phyloP scores from a whole-genome alignment of 30 jellyfish, hydroid and myxozoan species.

The Aurelia sp. region DNA sequence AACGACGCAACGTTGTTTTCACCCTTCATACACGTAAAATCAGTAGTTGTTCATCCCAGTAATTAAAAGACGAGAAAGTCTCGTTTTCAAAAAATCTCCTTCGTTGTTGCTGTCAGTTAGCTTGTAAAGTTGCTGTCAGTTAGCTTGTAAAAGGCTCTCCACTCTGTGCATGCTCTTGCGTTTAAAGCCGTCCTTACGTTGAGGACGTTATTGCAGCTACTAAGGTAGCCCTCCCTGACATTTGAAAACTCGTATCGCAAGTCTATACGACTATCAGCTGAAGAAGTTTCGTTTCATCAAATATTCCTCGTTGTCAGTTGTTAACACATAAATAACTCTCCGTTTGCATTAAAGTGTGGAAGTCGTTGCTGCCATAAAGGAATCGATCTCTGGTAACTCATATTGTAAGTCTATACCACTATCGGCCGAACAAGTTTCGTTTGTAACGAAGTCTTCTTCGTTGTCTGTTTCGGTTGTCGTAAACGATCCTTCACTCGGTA shows the following conservation, averaged over 20 bases:
- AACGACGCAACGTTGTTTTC: not conserved
- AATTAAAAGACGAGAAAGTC: constrained; percentile 41
- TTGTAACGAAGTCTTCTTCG: constrained; percentile 32
- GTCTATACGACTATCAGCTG: too few relatives aligned
- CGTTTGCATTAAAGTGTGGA: constrained; percentile 8
- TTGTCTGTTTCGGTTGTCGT: constrained; percentile 28
- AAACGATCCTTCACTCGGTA: constrained; percentile 37
- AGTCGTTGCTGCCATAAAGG: constrained; percentile 44
- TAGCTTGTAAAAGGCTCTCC: too few relatives aligned
- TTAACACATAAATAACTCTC: too few relatives aligned
- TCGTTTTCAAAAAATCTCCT: constrained; percentile 26
- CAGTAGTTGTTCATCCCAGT: not conserved
- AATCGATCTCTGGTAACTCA: constrained; percentile 20
- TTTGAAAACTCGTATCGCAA: too few relatives aligned
- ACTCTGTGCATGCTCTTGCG: too few relatives aligned
- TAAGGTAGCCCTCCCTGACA: too few relatives aligned
- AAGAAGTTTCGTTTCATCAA: too few relatives aligned
- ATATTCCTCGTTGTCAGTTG: too few relatives aligned
- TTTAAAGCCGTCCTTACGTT: too few relatives aligned
- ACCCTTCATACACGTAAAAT: too few relatives aligned
- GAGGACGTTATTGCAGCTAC: too few relatives aligned
- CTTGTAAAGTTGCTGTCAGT: too few relatives aligned
- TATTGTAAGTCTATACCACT: constrained; percentile 46
- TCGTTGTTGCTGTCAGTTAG: not conserved
- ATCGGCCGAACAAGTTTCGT: constrained; percentile 37